Base-by-base conservation (phyloP, 2,888 invertebrate genomes). In the Ormyrus labotus region DNA sequence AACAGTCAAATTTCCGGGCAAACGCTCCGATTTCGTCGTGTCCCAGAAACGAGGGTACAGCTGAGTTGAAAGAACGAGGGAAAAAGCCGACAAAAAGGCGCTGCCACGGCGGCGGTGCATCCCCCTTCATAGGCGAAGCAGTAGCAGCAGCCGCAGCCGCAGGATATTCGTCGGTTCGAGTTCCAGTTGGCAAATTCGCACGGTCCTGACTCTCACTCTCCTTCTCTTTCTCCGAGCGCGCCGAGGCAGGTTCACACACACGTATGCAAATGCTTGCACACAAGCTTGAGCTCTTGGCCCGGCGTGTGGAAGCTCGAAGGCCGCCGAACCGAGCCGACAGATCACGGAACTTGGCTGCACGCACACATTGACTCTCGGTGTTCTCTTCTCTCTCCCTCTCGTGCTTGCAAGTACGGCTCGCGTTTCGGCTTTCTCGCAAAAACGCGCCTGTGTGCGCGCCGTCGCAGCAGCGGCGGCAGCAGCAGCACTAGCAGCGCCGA, bases 131-230 rank as follows among this genome's bases (percentile, higher is more conserved):
- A 19, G 19, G 19, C 19, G 19, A 19, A 19, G 19, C 19, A 19
- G 19, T 2, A 19, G 19, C 19, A 19, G 19, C 19, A 19, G 19
- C 19, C 0, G 19, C 19, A 19, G 19, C 19, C 19, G 19, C 19
- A 19, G 69, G 73, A 6, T n/a, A 19, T 50, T 47, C 53, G 48
- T 10, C 19, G 19, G 19, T 19, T 19, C n/a, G 64, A 70, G 77
- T 55, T 64, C 64, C 51, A 68, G 75, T 75, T 53, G 75, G 51
- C 68, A 10, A 75, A 75, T 75, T 75, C 75, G 75, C 75, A 75
- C 75, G 78, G 71, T 71, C 60, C 65, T 65, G 63, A n/a, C 19
- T 58, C 65, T 61, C 61, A n/a, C 51, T 11, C 67, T 51, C 48
- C 19, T 19, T 55, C 61, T 50, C 48, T 55, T 34, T 48, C 57